Conservation (phyloP, 1,140 invertebrate species). For the Dryas iulia region DNA sequence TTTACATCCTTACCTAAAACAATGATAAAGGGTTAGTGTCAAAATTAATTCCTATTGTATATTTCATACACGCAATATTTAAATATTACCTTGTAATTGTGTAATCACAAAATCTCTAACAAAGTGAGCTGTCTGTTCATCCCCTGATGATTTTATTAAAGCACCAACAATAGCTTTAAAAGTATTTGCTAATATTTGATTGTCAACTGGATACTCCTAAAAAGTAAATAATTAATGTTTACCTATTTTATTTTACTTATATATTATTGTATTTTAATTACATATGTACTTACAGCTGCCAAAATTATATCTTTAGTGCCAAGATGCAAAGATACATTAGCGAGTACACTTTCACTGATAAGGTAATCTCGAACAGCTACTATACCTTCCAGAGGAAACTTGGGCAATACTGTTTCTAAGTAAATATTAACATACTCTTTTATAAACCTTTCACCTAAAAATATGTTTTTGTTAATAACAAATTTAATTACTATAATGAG, state of each 20-base stretch:
- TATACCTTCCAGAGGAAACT: slow-evolving; percentile 85
- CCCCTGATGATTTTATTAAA: slow-evolving; percentile 83
- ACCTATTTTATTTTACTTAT: too few relatives aligned
- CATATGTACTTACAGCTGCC: slow-evolving; percentile 81
- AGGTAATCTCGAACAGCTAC: slow-evolving; percentile 85
- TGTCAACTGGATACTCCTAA: slow-evolving; percentile 88
- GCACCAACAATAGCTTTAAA: slow-evolving; percentile 92
- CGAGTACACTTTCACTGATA: slow-evolving; percentile 83
- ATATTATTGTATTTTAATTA: background rate
- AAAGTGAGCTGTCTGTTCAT: slow-evolving; percentile 85
- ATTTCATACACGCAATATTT: background rate
- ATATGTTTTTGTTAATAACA: background rate
- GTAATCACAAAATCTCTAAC: slow-evolving; percentile 93
- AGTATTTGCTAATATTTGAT: slow-evolving; percentile 85
- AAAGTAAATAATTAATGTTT: slow-evolving; percentile 41
- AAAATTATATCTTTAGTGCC: slow-evolving; percentile 92
- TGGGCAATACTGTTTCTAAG: slow-evolving; percentile 84
- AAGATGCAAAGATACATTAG: slow-evolving; percentile 86
- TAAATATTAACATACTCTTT: slow-evolving; percentile 67
- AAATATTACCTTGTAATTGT: slow-evolving; percentile 83
- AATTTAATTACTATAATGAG: background rate
- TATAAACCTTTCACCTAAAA: slow-evolving; percentile 72
- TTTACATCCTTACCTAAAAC: slow-evolving; percentile 87
- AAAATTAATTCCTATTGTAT: background rate
- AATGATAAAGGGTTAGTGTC: background rate